These are phyloP conservation scores for Nothobranchius furzeri DNA, from an alignment of 2,113 vertebrate genomes.

Conservation along the genomic window DNA sequence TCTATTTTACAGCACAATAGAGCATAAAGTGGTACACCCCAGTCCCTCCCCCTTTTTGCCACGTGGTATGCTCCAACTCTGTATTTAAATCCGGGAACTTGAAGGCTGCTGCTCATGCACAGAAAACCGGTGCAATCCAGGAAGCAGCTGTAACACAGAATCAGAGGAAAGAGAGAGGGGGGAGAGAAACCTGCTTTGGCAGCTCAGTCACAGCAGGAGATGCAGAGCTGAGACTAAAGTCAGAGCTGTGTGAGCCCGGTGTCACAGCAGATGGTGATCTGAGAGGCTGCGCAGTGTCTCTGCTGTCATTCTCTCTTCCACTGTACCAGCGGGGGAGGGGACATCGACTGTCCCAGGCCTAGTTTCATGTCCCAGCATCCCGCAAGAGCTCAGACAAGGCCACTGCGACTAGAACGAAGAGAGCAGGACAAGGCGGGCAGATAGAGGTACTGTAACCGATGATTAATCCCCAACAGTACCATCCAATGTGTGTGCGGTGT, in stretches of 20 bases:
- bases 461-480: slow-evolving; percentile 12
- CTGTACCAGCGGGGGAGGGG: slow-evolving; percentile 66
- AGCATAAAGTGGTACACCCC: slow-evolving; percentile 49
- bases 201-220: slow-evolving; percentile 18
- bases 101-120: slow-evolving; percentile 51
- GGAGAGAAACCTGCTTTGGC: slow-evolving; percentile 16
- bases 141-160: slow-evolving; percentile 63
- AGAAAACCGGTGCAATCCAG: slow-evolving; percentile 54
- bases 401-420: slow-evolving; percentile 50
- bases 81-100: slow-evolving; percentile 76
- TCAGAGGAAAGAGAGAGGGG: slow-evolving; percentile 1
- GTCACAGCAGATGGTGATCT: slow-evolving; percentile 33
- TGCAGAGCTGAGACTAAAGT: slow-evolving; percentile 29
- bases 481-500: no score
- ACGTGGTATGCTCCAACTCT: slow-evolving; percentile 71
- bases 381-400: slow-evolving; percentile 57
- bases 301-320: slow-evolving; percentile 61
- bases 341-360: slow-evolving; percentile 68
- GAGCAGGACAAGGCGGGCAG: slow-evolving; percentile 47
- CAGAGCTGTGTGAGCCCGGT: slow-evolving; percentile 10
- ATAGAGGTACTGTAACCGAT: slow-evolving; percentile 66
- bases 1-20: slow-evolving; percentile 63
- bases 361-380: slow-evolving; percentile 75
- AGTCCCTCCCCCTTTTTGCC: slow-evolving; percentile 47
- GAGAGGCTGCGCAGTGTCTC: slow-evolving; percentile 13